Base-by-base conservation (phyloP, 2,888 invertebrate genomes). In the Hydriomena furcata region DNA sequence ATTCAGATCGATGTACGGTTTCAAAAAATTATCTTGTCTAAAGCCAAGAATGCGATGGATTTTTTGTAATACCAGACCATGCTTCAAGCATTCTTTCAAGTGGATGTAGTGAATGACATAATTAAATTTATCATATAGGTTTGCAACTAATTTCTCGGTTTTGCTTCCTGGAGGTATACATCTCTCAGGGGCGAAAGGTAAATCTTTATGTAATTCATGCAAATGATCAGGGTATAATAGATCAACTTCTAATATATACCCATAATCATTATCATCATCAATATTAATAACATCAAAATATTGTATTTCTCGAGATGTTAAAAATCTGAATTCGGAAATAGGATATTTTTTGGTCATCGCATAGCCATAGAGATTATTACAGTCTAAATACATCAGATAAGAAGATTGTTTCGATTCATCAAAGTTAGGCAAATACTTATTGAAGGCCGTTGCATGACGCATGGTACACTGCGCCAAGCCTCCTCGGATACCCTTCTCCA, bases 201-300 rank as follows among this genome's bases (percentile, higher is more conserved):
- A 23, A 5, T 41, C 40, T 1, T 11, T 2, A 12, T 41, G 40
- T 3, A 3, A 5, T 0, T 69, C 54, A 45, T 71, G 69, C 25
- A 73, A 34, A 8, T 53, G 23, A 5, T 54, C 10, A 0, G 68
- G 69, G 35, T 71, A 69, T 31, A 47, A 52, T 6, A 71, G 30
- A 54, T 74, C 72, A 0, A 69, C 70, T 62, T 78, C 76, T 13
- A 66, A 40, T 36, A 64, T 59, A 31, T 58, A 63, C 3, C 62
- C 58, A 5, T 36, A 27, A 0, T 58, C 45, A 13, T 25, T 7
- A 1, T 42, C 34, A 25, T 20, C n/a, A 1, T 13, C 5, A 6
- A 13, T 3, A 8, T 17, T 38, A 7, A 8, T 8, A 3, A 61
- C 32, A 11, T 57, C 35, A 27, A 54, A 55, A 23, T 48, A 7